phyloP scores from a whole-genome alignment of 2,888 invertebrate genomes.

The Gnatocerus cornutus region DNA sequence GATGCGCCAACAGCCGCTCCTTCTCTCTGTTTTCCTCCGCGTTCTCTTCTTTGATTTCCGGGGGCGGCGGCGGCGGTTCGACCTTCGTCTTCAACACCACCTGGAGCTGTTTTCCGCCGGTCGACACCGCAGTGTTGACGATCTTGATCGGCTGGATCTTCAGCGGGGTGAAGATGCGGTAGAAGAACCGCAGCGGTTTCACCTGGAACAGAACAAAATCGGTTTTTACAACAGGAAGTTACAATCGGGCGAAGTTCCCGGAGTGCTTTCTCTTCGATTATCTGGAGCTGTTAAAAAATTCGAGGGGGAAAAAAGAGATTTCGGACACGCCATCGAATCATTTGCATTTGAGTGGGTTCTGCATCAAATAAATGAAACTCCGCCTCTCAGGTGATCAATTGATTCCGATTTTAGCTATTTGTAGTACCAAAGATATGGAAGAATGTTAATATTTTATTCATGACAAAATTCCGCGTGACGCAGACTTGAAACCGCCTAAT shows the following conservation, averaged over 20 bases:
- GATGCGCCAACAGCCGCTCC: constrained; percentile 66
- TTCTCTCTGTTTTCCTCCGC: constrained; percentile 59
- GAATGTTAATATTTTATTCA: no score
- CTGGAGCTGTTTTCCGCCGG: constrained; percentile 68
- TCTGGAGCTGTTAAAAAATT: no score
- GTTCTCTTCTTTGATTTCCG: constrained; percentile 47
- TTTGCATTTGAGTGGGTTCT: no score
- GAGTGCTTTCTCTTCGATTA: no score
- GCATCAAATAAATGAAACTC: no score
- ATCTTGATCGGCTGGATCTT: constrained; percentile 69
- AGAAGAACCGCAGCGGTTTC: constrained; percentile 79
- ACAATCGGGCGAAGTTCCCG: no score
- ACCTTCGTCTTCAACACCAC: constrained; percentile 50
- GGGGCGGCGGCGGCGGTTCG: constrained; percentile 19
- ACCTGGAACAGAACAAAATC: constrained; percentile 69
- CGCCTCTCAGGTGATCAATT: no score
- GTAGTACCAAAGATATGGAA: no score
- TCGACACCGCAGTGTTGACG: constrained; percentile 65
- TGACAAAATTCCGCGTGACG: no score
- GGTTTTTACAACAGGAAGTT: constrained; percentile 8
- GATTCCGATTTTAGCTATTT: no score
- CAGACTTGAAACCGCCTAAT: no score
- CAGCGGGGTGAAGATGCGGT: constrained; percentile 73
- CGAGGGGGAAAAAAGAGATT: no score
- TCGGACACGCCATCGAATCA: background rate